These are phyloP conservation scores for Corella eumyota DNA, from an alignment of 23 tunicate genomes.

Conservation along the genomic window DNA sequence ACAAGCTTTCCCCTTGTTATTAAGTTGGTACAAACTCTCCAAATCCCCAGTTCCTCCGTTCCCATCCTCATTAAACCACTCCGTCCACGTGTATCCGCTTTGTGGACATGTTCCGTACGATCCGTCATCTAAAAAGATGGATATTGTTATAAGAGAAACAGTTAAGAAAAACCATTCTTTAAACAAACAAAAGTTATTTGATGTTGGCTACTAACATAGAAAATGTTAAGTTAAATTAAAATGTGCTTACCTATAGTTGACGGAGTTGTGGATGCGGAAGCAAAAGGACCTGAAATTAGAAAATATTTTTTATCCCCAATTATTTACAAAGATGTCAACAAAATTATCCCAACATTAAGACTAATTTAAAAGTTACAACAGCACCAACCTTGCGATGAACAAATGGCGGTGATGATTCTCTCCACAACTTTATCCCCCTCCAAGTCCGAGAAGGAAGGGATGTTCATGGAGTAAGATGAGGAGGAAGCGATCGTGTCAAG, in stretches of 20 bases:
- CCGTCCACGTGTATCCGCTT: constrained; percentile 2
- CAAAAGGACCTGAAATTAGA: too few relatives aligned
- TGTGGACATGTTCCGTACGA: constrained; percentile 11
- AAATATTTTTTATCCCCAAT: too few relatives aligned
- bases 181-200: too few relatives aligned
- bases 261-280: too few relatives aligned
- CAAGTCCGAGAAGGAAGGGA: constrained; percentile 17
- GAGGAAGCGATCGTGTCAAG: constrained; percentile 25
- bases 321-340: too few relatives aligned
- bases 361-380: too few relatives aligned
- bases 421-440: constrained; percentile 12
- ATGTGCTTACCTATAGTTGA: too few relatives aligned
- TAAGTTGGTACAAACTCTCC: constrained; percentile 9
- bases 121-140: not conserved
- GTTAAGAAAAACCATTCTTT: too few relatives aligned
- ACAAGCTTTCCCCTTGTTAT: constrained; percentile 8
- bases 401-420: constrained; percentile 10
- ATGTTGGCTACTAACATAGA: too few relatives aligned
- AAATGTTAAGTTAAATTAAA: too few relatives aligned
- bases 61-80: constrained; percentile 21
- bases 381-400: constrained; percentile 23
- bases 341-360: too few relatives aligned
- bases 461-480: constrained; percentile 10
- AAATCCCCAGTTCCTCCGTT: constrained; percentile 5
- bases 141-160: too few relatives aligned